Evolutionary conservation across 1,140 invertebrate species (phyloP), one percentile per base, ranked within the genome.

Genomic region (Rhopalosiphum maidis): DNA sequence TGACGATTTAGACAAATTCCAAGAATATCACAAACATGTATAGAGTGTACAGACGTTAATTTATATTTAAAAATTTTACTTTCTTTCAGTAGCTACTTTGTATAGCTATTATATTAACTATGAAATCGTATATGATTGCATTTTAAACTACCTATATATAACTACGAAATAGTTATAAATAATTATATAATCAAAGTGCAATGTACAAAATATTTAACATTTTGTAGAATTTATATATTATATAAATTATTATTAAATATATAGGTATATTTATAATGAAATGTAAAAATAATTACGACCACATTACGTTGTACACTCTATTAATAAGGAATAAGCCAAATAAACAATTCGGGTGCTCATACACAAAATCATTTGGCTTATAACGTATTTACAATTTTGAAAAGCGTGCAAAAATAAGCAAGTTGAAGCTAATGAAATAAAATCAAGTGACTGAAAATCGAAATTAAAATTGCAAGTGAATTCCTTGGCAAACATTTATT

Each of bases 11-110:
- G 60, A 83, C 8, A 93, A 85, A 51, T 85, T 55, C 41, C 46
- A 94, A 86, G 23, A 86, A 55, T 93, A 91, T 86, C 41, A 90
- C 90, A 91, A 94, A 93, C 68, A 68, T 87, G 68, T 87, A 86
- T 87, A 91, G 82, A 94, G 89, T 60, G 90, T 85, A 90, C 87
- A 93, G 82, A 55, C 43, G 41, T 60, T 11, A 21, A 37, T 77
- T 89, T 88, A 43, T 88, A 43, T n/a, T 41, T 23, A 85, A 25
- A 85, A 25, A 21, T 85, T 43, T 25, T 85, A 25, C 9, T 41
- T 25, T 85, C 30, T 77, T n/a, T 77, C 15, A 18, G 60, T 77
- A n/a, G 8, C 43, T 46, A 46, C 46, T n/a, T 15, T 2, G n/a
- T 77, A 77, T 0, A 35, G n/a, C 15, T 77, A n/a, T n/a, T n/a